Conservation (phyloP, 2,113 vertebrate species). For the Regulus satrapa region DNA sequence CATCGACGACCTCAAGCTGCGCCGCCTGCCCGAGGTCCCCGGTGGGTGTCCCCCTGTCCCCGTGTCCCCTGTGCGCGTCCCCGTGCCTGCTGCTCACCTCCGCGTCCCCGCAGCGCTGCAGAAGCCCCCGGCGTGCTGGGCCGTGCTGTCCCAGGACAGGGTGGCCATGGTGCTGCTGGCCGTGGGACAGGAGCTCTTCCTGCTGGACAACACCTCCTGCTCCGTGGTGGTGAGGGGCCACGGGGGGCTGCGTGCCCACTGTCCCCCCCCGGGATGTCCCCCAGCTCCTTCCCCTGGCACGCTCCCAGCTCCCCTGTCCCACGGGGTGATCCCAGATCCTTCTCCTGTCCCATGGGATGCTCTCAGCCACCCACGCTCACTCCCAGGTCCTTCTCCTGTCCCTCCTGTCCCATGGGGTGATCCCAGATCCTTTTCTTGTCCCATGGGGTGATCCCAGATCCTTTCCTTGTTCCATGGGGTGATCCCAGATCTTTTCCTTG, state of each 20-base stretch:
- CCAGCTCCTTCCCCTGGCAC: no score
- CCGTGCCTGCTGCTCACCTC: no score
- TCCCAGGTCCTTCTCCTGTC: no score
- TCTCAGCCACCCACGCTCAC: no score
- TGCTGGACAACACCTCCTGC: constrained; percentile 87
- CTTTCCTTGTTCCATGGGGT: neutral
- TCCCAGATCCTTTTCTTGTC: accelerated
- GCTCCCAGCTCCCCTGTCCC: no score
- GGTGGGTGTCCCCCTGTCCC: constrained; percentile 74
- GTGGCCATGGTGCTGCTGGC: constrained; percentile 85
- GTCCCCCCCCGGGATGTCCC: no score
- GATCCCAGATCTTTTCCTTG: neutral
- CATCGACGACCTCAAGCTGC: constrained; percentile 89
- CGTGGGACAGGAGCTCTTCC: constrained; percentile 82
- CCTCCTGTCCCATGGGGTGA: accelerated
- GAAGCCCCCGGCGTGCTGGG: constrained; percentile 83
- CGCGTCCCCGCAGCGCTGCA: constrained; percentile 75
- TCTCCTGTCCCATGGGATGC: no score
- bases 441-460: accelerated
- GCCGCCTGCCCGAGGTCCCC: constrained; percentile 88
- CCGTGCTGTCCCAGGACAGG: constrained; percentile 85
- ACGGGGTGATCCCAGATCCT: no score
- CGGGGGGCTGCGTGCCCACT: no score
- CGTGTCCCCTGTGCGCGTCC: no score
- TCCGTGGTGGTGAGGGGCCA: constrained; percentile 86